These are phyloP conservation scores for Cheilosia vulpina DNA, from an alignment of 2,888 invertebrate species.

Conservation along the genomic window DNA sequence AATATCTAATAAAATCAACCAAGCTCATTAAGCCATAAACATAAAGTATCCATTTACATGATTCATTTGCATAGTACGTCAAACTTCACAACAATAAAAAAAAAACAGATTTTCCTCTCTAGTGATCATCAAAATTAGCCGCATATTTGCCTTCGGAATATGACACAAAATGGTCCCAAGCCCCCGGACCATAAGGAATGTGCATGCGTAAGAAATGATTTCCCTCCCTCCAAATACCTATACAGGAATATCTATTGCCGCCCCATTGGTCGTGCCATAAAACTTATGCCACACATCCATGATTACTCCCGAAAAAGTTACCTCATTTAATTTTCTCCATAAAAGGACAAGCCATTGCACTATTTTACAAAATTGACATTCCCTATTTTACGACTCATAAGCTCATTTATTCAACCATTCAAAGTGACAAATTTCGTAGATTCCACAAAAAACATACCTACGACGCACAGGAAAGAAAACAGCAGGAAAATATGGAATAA, in stretches of 20 bases:
- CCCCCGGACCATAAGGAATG: too few relatives aligned
- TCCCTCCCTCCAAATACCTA: too few relatives aligned
- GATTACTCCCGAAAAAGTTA: slow-evolving; percentile 20
- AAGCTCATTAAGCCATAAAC: too few relatives aligned
- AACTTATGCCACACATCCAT: background rate
- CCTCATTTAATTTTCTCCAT: slow-evolving; percentile 32
- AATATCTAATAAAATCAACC: too few relatives aligned
- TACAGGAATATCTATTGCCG: background rate
- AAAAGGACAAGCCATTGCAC: slow-evolving; percentile 19
- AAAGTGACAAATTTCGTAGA: slow-evolving; percentile 58
- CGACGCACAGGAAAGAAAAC: background rate
- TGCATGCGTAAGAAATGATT: too few relatives aligned
- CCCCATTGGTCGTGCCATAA: background rate
- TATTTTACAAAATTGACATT: slow-evolving; percentile 72
- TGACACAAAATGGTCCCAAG: too few relatives aligned
- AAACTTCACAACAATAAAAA: too few relatives aligned
- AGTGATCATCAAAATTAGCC: too few relatives aligned
- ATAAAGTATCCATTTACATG: too few relatives aligned
- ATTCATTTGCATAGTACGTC: too few relatives aligned
- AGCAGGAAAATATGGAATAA: slow-evolving; percentile 6
- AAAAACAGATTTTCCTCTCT: too few relatives aligned
- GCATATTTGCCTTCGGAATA: too few relatives aligned
- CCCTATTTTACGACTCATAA: slow-evolving; percentile 73
- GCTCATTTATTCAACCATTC: slow-evolving; percentile 65
- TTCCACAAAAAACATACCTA: slow-evolving; percentile 21